Evolutionary conservation across 2,888 invertebrate genomes (phyloP).

Genomic region (Leptinotarsa rubiginosa): DNA sequence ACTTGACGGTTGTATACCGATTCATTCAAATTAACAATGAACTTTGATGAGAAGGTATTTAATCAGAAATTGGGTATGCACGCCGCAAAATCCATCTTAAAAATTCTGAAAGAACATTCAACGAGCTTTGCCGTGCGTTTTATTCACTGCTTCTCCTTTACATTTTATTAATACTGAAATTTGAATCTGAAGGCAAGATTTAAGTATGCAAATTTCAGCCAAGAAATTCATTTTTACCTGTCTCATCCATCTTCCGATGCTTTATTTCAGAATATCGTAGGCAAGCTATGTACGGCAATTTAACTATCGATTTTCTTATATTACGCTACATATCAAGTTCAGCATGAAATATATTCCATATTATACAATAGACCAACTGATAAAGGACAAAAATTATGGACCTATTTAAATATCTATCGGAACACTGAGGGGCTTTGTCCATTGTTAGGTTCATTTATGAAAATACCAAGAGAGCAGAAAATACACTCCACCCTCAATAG

Average conservation of each 20-base stretch:
- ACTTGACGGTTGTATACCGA: not conserved
- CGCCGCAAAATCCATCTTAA: not conserved
- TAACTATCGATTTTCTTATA: slow-evolving; percentile 11
- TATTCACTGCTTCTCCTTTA: slow-evolving; percentile 1
- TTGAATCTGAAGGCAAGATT: slow-evolving; percentile 11
- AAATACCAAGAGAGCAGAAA: not conserved
- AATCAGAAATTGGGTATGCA: not conserved
- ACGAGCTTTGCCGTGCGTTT: slow-evolving; percentile 3
- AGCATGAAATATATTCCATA: not conserved
- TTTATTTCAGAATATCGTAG: slow-evolving; percentile 17
- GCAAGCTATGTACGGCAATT: slow-evolving; percentile 12
- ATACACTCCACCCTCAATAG: too few relatives aligned
- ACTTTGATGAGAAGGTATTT: not conserved
- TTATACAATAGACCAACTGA: slow-evolving; percentile 8
- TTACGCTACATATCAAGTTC: slow-evolving; percentile 8
- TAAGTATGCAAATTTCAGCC: slow-evolving; percentile 3
- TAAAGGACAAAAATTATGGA: not conserved
- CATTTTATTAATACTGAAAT: slow-evolving; percentile 11
- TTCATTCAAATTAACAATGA: not conserved
- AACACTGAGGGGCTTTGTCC: not conserved
- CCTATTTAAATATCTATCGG: not conserved
- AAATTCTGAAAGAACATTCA: slow-evolving; percentile 6
- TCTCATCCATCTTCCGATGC: slow-evolving; percentile 16
- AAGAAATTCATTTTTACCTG: slow-evolving; percentile 15
- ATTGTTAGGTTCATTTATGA: not conserved